These are phyloP conservation scores for Marmota monax DNA, from an alignment of 2,113 vertebrate genomes.

Conservation along the genomic window DNA sequence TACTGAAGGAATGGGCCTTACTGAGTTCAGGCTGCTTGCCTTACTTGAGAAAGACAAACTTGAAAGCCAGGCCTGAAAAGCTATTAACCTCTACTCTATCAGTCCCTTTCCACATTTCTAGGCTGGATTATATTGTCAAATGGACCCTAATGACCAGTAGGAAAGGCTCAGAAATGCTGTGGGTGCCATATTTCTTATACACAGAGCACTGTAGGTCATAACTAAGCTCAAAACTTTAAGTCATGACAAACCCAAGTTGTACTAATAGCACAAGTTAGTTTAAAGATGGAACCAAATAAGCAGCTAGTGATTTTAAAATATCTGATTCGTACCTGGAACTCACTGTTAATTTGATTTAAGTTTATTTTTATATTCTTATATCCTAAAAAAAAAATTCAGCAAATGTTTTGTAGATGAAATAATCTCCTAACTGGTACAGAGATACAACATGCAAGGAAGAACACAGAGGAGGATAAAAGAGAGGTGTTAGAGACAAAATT, in stretches of 20 bases:
- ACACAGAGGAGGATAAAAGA: neutral
- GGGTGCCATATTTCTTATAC: neutral
- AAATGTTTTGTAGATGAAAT: neutral
- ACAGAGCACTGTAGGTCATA: neutral
- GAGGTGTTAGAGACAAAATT: neutral
- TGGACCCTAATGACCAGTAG: neutral
- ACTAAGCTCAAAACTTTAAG: neutral
- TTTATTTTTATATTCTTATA: neutral
- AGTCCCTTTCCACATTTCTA: neutral
- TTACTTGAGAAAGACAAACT: neutral
- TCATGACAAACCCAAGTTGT: neutral
- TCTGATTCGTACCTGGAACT: neutral
- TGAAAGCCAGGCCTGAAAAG: neutral
- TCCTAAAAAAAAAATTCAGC: neutral
- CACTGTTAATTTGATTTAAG: neutral
- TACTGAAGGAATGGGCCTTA: neutral
- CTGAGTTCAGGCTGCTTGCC: neutral
- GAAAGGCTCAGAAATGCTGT: neutral
- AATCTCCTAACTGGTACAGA: neutral
- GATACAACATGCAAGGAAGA: neutral
- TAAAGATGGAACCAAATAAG: neutral
- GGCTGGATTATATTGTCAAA: neutral
- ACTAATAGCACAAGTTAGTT: neutral
- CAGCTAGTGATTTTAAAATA: neutral
- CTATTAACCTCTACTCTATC: neutral